Conservation (phyloP, 2,888 invertebrate genomes). For the Cistogaster globosa region DNA sequence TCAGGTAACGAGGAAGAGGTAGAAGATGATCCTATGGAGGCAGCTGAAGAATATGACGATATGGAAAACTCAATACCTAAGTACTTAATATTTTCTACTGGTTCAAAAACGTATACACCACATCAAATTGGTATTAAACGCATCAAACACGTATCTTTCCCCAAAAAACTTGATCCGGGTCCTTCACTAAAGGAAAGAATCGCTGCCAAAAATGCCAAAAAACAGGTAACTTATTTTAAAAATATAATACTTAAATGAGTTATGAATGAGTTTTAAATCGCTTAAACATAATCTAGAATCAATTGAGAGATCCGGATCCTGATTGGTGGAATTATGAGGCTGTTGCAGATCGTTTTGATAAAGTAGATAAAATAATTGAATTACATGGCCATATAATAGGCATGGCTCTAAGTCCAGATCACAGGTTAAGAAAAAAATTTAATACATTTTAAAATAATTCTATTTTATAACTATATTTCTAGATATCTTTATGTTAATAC, state of each 20-base stretch:
- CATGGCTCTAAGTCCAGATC: slow-evolving; percentile 93
- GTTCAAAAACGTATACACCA: slow-evolving; percentile 91
- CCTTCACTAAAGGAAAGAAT: slow-evolving; percentile 87
- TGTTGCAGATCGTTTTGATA: slow-evolving; percentile 88
- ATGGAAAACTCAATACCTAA: slow-evolving; percentile 86
- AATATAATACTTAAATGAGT: not conserved
- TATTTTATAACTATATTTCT: not conserved
- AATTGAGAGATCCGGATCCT: slow-evolving; percentile 84
- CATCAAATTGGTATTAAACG: slow-evolving; percentile 92
- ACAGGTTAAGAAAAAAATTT: slow-evolving; percentile 83
- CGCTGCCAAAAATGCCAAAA: slow-evolving; percentile 85
- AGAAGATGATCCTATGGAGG: slow-evolving; percentile 70
- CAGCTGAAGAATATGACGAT: slow-evolving; percentile 82
- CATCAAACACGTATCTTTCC: slow-evolving; percentile 88
- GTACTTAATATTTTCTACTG: slow-evolving; percentile 91
- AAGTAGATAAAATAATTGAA: slow-evolving; percentile 91
- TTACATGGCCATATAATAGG: slow-evolving; percentile 94
- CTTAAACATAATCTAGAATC: slow-evolving; percentile 73
- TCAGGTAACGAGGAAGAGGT: slow-evolving; percentile 72
- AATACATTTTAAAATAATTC: not conserved
- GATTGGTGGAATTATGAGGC: slow-evolving; percentile 88
- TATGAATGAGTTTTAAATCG: not conserved
- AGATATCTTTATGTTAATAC: slow-evolving; percentile 92
- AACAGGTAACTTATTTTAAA: slow-evolving; percentile 70
- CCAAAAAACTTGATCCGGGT: slow-evolving; percentile 87